Conservation (phyloP, 2,113 vertebrate species). For the Seriola quinqueradiata region DNA sequence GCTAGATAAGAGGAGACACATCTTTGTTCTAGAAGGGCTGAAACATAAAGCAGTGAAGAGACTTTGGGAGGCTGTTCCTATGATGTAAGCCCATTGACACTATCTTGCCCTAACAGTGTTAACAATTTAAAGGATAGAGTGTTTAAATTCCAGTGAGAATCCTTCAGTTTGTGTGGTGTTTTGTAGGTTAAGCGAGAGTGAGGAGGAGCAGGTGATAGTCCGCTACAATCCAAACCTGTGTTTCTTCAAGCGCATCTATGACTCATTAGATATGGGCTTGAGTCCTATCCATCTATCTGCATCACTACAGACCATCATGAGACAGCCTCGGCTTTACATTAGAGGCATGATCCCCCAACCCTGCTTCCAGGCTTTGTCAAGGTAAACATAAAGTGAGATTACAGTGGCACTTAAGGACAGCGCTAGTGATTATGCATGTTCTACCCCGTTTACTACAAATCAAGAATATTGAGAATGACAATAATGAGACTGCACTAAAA, state of each 20-base stretch:
- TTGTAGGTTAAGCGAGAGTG: conserved; percentile 75
- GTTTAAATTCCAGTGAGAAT: conserved; percentile 45
- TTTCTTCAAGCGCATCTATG: conserved; percentile 86
- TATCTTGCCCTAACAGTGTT: conserved; percentile 20
- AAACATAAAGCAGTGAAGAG: conserved; percentile 82
- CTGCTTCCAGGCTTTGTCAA: conserved; percentile 86
- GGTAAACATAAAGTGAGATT: conserved; percentile 70
- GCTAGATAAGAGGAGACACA: conserved; percentile 83
- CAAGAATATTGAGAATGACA: neutral
- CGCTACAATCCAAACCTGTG: conserved; percentile 85
- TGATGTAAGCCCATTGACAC: conserved; percentile 65
- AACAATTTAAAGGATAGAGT: conserved; percentile 43
- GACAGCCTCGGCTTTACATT: conserved; percentile 80
- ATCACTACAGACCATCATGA: conserved; percentile 78
- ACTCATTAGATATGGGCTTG: conserved; percentile 80
- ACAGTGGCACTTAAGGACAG: neutral
- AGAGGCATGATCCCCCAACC: conserved; percentile 69
- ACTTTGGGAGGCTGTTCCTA: conserved; percentile 83
- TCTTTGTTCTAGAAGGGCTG: conserved; percentile 90
- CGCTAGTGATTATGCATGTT: neutral
- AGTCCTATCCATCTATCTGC: conserved; percentile 80
- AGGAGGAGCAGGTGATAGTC: conserved; percentile 72
- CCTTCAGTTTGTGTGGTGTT: conserved; percentile 33
- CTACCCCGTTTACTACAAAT: neutral
- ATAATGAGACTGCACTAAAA: too few relatives aligned